These are phyloP conservation scores for Argya squamiceps DNA, from an alignment of 2,797 vertebrate genomes.

Conservation along the genomic window DNA sequence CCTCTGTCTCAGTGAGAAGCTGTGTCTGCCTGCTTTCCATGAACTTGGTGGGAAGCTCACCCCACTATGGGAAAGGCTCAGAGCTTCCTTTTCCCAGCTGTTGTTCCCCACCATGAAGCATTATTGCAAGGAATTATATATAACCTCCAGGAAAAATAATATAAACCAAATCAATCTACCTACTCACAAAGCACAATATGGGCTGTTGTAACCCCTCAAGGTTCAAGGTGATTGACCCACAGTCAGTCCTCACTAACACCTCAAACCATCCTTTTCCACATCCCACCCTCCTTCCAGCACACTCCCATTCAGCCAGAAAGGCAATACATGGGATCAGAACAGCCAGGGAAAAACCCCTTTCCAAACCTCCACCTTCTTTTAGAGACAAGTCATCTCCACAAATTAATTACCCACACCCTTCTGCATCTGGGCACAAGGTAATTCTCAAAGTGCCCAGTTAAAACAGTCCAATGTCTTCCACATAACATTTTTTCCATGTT, in stretches of 20 bases:
- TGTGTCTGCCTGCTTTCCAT: background rate
- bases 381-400: background rate
- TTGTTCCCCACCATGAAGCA: background rate
- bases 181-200: rapidly evolving
- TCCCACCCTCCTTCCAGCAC: background rate
- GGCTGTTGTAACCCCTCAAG: background rate
- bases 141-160: background rate
- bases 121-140: background rate
- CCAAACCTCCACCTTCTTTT: background rate
- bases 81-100: background rate
- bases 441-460: background rate
- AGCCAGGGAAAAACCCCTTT: background rate
- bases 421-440: background rate
- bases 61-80: rapidly evolving
- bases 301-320: background rate
- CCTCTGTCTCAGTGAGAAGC: background rate
- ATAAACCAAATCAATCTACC: background rate
- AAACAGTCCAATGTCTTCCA: background rate
- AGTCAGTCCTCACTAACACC: background rate
- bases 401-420: background rate
- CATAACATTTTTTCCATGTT: background rate
- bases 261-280: background rate
- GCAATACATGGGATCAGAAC: background rate
- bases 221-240: background rate
- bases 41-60: background rate